A percentile compares a stretch with the other conserved stretches of the same genome.
Evolutionary conservation across 2,797 vertebrate species (phyloP).

Genomic region (Ara ararauna): DNA sequence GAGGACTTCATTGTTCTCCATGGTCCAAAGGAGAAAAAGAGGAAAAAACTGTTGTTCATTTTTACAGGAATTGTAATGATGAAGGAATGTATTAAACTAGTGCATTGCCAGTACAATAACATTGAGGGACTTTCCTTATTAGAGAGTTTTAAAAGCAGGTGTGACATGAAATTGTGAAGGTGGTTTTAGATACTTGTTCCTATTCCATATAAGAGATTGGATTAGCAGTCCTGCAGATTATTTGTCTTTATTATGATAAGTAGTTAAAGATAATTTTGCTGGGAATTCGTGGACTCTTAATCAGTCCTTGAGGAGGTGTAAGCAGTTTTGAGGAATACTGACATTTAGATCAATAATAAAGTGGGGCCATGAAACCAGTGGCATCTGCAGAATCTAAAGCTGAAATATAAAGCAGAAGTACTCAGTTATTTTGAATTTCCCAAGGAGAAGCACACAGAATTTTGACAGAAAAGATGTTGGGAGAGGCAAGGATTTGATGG

Average conservation of each 20-base stretch:
- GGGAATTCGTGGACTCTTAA: background rate
- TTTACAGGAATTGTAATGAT: background rate
- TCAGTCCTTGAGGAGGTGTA: background rate
- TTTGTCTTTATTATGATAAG: background rate
- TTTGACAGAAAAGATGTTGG: background rate
- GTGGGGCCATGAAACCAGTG: background rate
- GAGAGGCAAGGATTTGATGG: background rate
- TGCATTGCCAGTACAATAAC: background rate
- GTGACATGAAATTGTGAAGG: background rate
- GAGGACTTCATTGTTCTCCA: background rate
- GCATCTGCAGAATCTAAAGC: background rate
- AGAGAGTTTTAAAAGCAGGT: background rate
- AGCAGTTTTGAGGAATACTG: background rate
- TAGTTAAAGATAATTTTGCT: background rate
- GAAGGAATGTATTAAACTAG: background rate
- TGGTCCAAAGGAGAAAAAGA: background rate
- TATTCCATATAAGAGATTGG: background rate
- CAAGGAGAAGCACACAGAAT: background rate
- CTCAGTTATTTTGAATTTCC: background rate
- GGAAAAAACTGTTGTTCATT: fast-evolving
- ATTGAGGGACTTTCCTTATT: background rate
- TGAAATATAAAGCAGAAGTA: background rate
- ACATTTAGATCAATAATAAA: background rate
- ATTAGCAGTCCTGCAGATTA: background rate
- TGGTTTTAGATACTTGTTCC: background rate